Base-by-base conservation (phyloP, 2,888 invertebrate species). In the Electrophaes corylata region DNA sequence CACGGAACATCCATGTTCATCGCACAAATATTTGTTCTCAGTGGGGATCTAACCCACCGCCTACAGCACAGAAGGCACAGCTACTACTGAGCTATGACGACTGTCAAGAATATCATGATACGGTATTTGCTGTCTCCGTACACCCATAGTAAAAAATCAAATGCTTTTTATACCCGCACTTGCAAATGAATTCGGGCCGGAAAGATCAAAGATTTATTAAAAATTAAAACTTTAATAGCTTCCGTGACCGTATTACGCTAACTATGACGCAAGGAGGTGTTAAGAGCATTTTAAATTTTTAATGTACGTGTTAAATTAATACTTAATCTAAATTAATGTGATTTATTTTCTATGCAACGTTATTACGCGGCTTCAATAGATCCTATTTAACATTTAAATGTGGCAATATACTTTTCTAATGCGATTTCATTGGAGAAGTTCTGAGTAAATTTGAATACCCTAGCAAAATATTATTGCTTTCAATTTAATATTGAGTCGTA, bases 191-290 rank as follows among this genome's bases (percentile, higher is more conserved):
- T 61, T 54, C 29, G 47, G 39, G 47, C 50, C 66, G 68, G 65
- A 51, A 50, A 68, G 60, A 66, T 70, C 65, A 65, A 45, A 60
- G 23, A 60, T 18, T 55, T 48, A 52, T 62, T 61, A 58, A 62
- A 51, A 31, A 26, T 33, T 26, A 46, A 23, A 46, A 58, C 19
- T 43, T 37, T 65, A 53, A 62, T 50, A 46, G 58, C 49, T 62
- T 62, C 60, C 48, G 44, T 45, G 54, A n/a, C 40, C 26, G 11
- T 29, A 16, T 33, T 45, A 55, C 48, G 20, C 33, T 35, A 45
- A 20, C 23, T 31, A 12, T 57, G 47, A 59, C 53, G 59, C 33
- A 57, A 40, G 16, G 29, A 65, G 61, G 65, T 65, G 65, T 59
- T 59, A 63, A 59, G 31, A 50, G 54, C 49, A 45, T 54, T 60